Evolutionary conservation across 1,140 invertebrate species (phyloP).

Genomic region (Drosophila saltans): DNA sequence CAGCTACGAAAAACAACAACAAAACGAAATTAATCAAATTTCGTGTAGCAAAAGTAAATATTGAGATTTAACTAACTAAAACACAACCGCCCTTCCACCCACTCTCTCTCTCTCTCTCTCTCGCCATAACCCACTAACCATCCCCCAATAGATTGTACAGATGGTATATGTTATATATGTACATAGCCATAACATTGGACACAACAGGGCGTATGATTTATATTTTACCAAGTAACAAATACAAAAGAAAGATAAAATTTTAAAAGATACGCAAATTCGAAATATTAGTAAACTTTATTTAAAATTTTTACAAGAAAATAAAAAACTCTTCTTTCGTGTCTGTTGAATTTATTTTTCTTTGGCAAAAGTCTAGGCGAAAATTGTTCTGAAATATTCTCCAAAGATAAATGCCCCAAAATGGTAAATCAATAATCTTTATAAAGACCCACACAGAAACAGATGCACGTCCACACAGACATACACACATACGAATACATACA

Average conservation of each 20-base stretch:
- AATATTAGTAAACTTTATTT: no score
- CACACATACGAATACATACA: constrained; percentile 11
- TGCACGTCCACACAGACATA: not conserved
- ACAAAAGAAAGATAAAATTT: not conserved
- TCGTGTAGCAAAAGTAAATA: not conserved
- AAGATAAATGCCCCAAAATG: constrained; percentile 32
- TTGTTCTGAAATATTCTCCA: not conserved
- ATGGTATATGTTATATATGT: not conserved
- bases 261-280: no score
- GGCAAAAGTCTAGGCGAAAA: not conserved
- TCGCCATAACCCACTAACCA: not conserved
- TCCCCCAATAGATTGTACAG: no score
- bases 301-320: no score
- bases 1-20: not conserved
- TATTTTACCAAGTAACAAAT: not conserved
- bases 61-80: not conserved
- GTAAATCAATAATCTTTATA: constrained; percentile 56
- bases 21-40: not conserved
- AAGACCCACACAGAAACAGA: constrained; percentile 26
- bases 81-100: not conserved
- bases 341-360: no score
- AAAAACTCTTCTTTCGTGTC: no score
- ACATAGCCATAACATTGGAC: not conserved
- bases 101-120: not conserved
- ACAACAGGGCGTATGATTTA: constrained; percentile 3